Conservation (phyloP, 2,113 vertebrate genomes). For the Chaetorhynchus papuensis region DNA sequence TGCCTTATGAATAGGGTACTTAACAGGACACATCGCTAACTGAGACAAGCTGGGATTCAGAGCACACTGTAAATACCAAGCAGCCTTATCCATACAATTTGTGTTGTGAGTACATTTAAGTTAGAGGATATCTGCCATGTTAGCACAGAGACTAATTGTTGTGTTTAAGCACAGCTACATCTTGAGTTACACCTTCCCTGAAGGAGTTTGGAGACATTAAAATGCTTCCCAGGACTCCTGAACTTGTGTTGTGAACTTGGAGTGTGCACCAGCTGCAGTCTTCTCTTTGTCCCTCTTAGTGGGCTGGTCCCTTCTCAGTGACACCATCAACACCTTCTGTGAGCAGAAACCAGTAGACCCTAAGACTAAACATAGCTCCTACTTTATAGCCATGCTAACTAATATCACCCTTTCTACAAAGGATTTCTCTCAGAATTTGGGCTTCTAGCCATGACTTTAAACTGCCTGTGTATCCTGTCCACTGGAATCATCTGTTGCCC, state of each 20-base stretch:
- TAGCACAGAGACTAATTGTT: neutral
- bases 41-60: neutral
- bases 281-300: neutral
- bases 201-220: neutral
- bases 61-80: neutral
- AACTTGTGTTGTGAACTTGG: neutral
- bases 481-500: neutral
- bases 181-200: neutral
- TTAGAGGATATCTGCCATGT: neutral
- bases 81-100: neutral
- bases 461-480: neutral
- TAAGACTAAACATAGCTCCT: neutral
- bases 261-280: neutral
- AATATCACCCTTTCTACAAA: neutral
- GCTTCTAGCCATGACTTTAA: neutral
- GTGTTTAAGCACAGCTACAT: neutral
- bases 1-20: neutral
- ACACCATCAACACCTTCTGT: neutral
- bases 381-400: neutral
- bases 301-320: neutral
- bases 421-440: neutral
- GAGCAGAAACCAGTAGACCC: neutral
- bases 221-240: neutral
- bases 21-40: neutral
- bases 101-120: neutral